Base-by-base conservation (phyloP, 2,888 invertebrate species). In the Perithous albicinctus region DNA sequence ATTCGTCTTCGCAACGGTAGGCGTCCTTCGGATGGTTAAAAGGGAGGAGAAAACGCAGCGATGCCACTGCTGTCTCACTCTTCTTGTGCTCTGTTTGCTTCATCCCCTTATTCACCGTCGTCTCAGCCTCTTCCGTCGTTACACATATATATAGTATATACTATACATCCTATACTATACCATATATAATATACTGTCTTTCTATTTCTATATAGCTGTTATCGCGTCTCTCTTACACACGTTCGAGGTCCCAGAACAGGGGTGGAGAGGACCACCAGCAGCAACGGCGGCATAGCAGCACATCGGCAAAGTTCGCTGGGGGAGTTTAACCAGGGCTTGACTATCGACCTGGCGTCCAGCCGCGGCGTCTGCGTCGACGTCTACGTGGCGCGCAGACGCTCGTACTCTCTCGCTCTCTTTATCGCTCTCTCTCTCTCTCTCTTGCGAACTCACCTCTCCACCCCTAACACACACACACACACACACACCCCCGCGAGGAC, bases 311-410 rank as follows among this genome's bases (percentile, higher is more conserved):
- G 88, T 89, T 90, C 86, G 87, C 86, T 86, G 88, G 87, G 87
- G 86, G 89, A 89, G 89, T 91, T 92, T 90, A 90, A 91, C 91
- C 91, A 89, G 91, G 90, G 90, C 90, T 90, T 87, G 88, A 87
- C 89, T 91, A 92, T 92, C 93, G 93, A 92, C 92, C 92, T 90
- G 89, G 87, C 88, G 89, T 88, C 88, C 87, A 89, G 88, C 88
- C 87, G 88, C 89, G 88, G 89, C 89, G 89, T 89, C 89, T 88
- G 90, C 88, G 89, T 90, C 89, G 89, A 90, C 89, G 88, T 89
- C 83, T 84, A 84, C 81, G 72, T 78, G 70, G 86, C 88, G 90
- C 92, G 88, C 91, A 91, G 91, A 89, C 92, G 91, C 91, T 88
- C 85, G 87, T 20, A 32, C 69, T 51, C 66, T 51, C 38, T 51